Base-by-base conservation (phyloP, 1,140 invertebrate genomes). In the Psix sp. region DNA sequence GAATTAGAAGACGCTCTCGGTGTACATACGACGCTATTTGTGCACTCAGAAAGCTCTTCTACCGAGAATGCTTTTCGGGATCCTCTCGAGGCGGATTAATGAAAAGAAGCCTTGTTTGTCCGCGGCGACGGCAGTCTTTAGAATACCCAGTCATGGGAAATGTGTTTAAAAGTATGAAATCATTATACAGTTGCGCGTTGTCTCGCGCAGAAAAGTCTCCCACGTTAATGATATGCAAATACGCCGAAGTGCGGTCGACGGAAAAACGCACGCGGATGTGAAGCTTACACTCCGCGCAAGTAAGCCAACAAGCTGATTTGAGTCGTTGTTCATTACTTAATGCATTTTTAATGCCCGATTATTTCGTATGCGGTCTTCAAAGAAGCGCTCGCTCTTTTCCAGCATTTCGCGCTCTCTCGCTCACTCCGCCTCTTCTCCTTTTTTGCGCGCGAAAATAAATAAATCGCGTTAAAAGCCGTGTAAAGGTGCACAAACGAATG, bases 1-100 rank as follows among this genome's bases (percentile, higher is more conserved):
- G 43, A 71, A 48, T 54, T 60, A 68, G 65, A 38, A 52, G 54
- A 31, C 36, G 6, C 36, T 21, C 21, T n/a, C n/a, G 24, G 65
- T 42, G 63, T 56, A 78, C 33, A 67, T 67, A 71, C 31, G 15
- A 54, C 17, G 7, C 24, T 74, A 62, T 79, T 80, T 76, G 71
- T 29, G 45, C 77, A 81, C 66, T 74, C 7, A 29, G 26, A 29
- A n/a, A 56, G 66, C 77, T 79, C 75, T 54, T 57, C 52, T 42
- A 42, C 60, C 56, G 56, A 52, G 70, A 63, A 62, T 56, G 42
- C 42, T 62, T 71, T 71, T 62, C 49, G 42, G 57, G 57, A 62
- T 39, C 54, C 48, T 60, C 66, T 60, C 38, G 65, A 51, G 29
- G 46, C 17, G 43, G 66, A 60, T 60, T 51, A 60, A 52, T 70